Conservation (phyloP, 2,888 invertebrate genomes). For the Heteromurus nitidus region DNA sequence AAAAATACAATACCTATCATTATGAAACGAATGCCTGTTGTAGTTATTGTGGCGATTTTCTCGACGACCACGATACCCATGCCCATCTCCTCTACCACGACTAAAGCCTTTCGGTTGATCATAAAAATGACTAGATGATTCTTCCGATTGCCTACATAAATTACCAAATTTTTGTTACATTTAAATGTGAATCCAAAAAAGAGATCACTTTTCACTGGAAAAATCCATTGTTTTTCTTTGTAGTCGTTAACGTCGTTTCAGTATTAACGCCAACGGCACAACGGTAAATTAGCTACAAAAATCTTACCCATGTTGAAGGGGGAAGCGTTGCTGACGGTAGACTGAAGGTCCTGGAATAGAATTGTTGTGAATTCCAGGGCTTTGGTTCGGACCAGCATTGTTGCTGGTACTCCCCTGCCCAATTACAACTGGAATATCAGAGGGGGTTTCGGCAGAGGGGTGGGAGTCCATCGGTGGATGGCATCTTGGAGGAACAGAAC, state of each 20-base stretch:
- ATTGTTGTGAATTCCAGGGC: constrained; percentile 65
- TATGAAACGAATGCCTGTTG: constrained; percentile 72
- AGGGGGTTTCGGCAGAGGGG: constrained; percentile 75
- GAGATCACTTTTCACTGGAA: too few relatives aligned
- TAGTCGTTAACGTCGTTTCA: too few relatives aligned
- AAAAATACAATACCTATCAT: constrained; percentile 61
- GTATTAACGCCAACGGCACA: too few relatives aligned
- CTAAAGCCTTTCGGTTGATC: constrained; percentile 74
- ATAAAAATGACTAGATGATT: constrained; percentile 74
- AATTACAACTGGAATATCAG: constrained; percentile 64
- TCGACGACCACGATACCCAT: constrained; percentile 73
- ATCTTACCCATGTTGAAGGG: constrained; percentile 73
- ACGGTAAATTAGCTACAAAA: not conserved
- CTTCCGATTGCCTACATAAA: constrained; percentile 73
- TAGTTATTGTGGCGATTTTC: constrained; percentile 72
- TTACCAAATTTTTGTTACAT: too few relatives aligned
- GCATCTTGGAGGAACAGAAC: constrained; percentile 71
- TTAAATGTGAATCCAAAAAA: too few relatives aligned
- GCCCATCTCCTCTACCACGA: constrained; percentile 74
- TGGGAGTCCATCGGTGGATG: constrained; percentile 78
- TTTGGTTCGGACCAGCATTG: constrained; percentile 52
- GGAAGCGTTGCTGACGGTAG: constrained; percentile 73
- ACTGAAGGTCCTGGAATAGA: constrained; percentile 66
- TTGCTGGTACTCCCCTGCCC: constrained; percentile 67
- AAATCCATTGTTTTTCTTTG: not conserved